These are phyloP conservation scores for Neoseiulus cucumeris DNA, from an alignment of 1,140 invertebrate species.

Conservation along the genomic window DNA sequence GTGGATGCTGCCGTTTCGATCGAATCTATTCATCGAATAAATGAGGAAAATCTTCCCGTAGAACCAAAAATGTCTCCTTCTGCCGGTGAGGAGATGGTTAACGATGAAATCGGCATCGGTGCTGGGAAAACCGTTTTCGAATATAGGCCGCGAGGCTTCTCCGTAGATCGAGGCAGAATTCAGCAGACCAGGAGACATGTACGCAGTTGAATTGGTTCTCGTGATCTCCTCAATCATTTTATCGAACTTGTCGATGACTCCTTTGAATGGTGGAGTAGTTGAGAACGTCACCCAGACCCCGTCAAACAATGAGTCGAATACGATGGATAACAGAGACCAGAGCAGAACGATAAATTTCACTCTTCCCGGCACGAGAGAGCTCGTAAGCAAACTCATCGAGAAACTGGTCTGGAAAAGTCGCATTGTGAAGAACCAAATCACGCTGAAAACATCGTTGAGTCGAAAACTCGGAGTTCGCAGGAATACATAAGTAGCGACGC, in stretches of 20 bases:
- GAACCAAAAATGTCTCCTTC: background rate
- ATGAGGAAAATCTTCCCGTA: background rate
- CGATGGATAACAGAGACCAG: background rate
- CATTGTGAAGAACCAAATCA: background rate
- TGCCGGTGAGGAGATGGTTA: background rate
- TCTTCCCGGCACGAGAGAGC: background rate
- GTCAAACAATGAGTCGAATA: background rate
- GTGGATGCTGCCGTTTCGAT: background rate
- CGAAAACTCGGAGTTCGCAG: background rate
- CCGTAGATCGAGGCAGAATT: background rate
- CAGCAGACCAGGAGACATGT: background rate
- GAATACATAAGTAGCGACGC: background rate
- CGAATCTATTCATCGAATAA: background rate
- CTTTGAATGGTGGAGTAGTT: background rate
- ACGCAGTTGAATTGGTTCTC: background rate
- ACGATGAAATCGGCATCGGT: background rate
- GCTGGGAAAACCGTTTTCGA: background rate
- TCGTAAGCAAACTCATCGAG: background rate
- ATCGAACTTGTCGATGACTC: background rate
- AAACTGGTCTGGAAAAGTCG: background rate
- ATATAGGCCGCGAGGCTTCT: background rate
- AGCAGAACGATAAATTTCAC: background rate
- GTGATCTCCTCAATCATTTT: background rate
- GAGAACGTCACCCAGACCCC: background rate
- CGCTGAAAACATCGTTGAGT: background rate